Conservation (phyloP, 2,797 vertebrate species). For the Synanceia verrucosa region DNA sequence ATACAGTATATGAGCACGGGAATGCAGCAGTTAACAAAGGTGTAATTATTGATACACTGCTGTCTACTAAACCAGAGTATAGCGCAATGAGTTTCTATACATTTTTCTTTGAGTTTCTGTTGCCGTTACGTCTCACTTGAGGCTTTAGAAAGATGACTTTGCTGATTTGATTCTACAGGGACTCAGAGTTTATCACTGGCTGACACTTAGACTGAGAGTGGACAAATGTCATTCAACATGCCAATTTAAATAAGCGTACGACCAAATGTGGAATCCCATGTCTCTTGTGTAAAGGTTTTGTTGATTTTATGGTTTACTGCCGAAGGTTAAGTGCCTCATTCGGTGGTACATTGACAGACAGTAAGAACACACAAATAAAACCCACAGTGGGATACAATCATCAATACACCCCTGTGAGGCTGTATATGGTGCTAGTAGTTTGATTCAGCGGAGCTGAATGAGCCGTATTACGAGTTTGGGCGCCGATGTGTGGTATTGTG, state of each 20-base stretch:
- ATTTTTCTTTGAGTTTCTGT: background rate
- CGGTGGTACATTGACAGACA: background rate
- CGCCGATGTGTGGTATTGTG: conserved; percentile 33
- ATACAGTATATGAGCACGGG: too few species aligned
- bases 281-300: background rate
- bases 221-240: background rate
- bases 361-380: conserved; percentile 22
- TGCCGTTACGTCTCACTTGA: background rate
- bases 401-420: conserved; percentile 13
- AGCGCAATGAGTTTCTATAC: background rate
- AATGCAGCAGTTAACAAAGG: too few species aligned
- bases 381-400: background rate
- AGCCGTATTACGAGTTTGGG: conserved; percentile 26
- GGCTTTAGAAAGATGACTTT: background rate
- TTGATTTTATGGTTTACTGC: conserved; percentile 3
- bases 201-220: background rate
- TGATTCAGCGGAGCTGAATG: conserved; percentile 39
- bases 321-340: conserved; percentile 26
- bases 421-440: background rate
- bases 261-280: background rate
- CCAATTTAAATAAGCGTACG: background rate
- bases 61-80: background rate
- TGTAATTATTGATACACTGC: background rate
- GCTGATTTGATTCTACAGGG: background rate
- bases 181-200: background rate